Base-by-base conservation (phyloP, 2,888 invertebrate genomes). In the Acronicta leporina region DNA sequence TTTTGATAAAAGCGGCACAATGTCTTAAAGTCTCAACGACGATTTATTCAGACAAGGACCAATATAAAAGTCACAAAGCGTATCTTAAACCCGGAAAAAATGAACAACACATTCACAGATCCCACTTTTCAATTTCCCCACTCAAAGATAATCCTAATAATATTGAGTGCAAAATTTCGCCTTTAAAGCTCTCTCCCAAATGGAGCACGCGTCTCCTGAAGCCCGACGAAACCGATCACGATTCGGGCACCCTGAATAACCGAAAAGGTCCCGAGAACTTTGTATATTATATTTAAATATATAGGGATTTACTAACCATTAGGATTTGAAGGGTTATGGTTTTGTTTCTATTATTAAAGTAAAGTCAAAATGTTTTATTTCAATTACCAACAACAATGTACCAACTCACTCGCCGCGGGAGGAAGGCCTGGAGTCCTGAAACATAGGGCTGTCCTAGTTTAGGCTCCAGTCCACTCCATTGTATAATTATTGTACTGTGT, bases 161-260 rank as follows among this genome's bases (percentile, higher is more conserved):
- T 25, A 64, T 38, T 30, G 16, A 50, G 14, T 35, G 38, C n/a
- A 51, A 48, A 48, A 30, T 60, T 38, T 16, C 11, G 16, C 16
- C 48, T 49, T 46, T 27, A n/a, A 15, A 49, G 16, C 11, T 9
- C 33, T 49, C 16, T 7, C 33, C 14, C 41, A 52, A 45, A 57
- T 42, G 35, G 13, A 52, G 20, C 42, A 30, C 42, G 49, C n/a
- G 33, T 49, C 48, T 43, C 11, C 5, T 2, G 16, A 38, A 68
- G 62, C 48, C 66, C 51, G 41, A 52, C 16, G 42, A 38, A 38
- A 9, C 14, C 44, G 47, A 47, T 69, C 59, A 15, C 40, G 38
- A 56, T 56, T 45, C 16, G 45, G n/a, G 7, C 30, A 35, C 20
- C 35, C 11, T 27, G 49, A 59, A 60, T 71, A 63, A 62, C 57